These are phyloP conservation scores for Gallinago nigripennis DNA, from an alignment of 2,797 vertebrate species.

Conservation along the genomic window DNA sequence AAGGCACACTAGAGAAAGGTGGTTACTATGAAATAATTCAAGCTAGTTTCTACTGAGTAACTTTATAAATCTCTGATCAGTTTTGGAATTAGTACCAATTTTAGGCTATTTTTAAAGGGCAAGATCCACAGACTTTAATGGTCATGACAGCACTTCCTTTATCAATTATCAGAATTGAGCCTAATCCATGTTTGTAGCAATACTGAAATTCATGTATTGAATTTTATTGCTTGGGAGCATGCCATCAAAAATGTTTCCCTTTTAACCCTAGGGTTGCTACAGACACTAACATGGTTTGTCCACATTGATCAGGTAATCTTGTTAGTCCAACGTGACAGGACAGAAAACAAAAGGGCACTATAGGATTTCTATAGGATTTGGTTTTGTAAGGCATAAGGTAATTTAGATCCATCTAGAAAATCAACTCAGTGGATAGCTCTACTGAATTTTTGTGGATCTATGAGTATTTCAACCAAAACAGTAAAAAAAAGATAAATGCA, in stretches of 20 bases:
- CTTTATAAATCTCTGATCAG: not conserved
- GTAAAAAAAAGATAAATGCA: not conserved
- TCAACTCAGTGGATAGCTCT: not conserved
- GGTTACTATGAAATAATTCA: not conserved
- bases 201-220: not conserved
- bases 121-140: not conserved
- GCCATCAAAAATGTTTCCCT: not conserved
- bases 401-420: not conserved
- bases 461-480: not conserved
- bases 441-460: not conserved
- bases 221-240: not conserved
- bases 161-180: not conserved
- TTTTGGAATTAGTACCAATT: not conserved
- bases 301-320: not conserved
- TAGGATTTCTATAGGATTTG: not conserved
- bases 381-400: not conserved
- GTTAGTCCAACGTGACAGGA: not conserved
- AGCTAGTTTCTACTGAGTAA: not conserved
- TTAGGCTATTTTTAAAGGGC: not conserved
- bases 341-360: not conserved
- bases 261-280: not conserved
- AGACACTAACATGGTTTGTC: not conserved
- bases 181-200: not conserved
- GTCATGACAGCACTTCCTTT: not conserved
- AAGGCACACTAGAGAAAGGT: not conserved